A percentile compares a stretch with the other conserved stretches of the same genome.
These are phyloP conservation scores for Pristiophorus japonicus DNA, from an alignment of 2,113 vertebrate genomes.

Conservation along the genomic window DNA sequence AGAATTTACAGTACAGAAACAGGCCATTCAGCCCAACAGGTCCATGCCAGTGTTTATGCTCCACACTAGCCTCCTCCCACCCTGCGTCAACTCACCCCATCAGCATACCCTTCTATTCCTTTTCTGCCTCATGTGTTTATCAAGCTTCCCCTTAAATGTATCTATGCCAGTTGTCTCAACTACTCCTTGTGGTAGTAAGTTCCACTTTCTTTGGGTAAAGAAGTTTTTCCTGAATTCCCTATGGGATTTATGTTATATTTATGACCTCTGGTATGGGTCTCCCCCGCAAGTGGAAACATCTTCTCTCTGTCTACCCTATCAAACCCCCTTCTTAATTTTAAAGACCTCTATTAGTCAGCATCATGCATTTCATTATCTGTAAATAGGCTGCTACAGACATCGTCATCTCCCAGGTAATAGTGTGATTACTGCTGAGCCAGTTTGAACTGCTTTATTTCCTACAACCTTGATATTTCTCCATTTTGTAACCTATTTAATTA, in stretches of 20 bases:
- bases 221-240: not conserved
- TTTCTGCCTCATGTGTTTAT: not conserved
- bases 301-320: not conserved
- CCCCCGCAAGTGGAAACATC: not conserved
- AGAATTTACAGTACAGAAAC: too few species aligned
- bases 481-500: not conserved
- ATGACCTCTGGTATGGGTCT: not conserved
- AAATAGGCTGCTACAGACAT: not conserved
- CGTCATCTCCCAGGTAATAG: not conserved
- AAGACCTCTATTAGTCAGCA: not conserved
- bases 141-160: not conserved
- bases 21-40: not conserved
- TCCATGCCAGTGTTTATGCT: not conserved
- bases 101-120: not conserved
- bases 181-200: not conserved
- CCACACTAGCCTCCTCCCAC: not conserved
- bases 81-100: not conserved
- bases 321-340: not conserved
- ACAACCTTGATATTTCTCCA: not conserved
- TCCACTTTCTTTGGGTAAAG: not conserved
- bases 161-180: not conserved
- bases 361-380: not conserved
- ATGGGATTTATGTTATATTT: not conserved
- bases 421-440: not conserved
- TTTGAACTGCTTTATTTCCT: not conserved